Evolutionary conservation across 1,140 invertebrate genomes (phyloP).

Genomic region (Neodiprion pinetum): DNA sequence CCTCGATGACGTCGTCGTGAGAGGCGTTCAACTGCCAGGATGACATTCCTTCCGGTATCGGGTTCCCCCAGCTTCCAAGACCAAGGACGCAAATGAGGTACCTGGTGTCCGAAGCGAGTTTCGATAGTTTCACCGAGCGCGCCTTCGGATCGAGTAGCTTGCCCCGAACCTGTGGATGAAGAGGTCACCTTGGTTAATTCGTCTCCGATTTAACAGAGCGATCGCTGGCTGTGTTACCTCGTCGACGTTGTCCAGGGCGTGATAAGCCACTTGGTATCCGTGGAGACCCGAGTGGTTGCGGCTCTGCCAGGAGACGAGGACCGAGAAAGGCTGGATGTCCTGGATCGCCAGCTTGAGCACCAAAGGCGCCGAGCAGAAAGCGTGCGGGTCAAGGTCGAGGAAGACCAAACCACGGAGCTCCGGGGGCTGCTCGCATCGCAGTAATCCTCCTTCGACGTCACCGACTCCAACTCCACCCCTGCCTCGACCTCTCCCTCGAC

Average conservation of each 20-base stretch:
- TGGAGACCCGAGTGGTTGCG: slow-evolving; percentile 79
- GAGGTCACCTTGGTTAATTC: slow-evolving; percentile 10
- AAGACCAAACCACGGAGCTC: slow-evolving; percentile 73
- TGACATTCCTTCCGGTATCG: slow-evolving; percentile 50
- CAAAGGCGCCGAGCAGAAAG: slow-evolving; percentile 77
- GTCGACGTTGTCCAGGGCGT: slow-evolving; percentile 71
- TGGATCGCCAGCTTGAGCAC: slow-evolving; percentile 78
- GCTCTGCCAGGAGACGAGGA: slow-evolving; percentile 82
- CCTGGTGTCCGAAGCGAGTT: slow-evolving; percentile 77
- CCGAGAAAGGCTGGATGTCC: slow-evolving; percentile 80
- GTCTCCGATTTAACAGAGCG: no score
- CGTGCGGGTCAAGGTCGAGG: slow-evolving; percentile 72
- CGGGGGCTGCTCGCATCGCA: slow-evolving; percentile 75
- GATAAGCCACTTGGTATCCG: slow-evolving; percentile 83
- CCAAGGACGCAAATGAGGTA: slow-evolving; percentile 89
- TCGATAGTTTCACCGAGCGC: slow-evolving; percentile 75
- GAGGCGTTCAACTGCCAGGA: slow-evolving; percentile 58
- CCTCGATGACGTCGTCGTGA: slow-evolving; percentile 62
- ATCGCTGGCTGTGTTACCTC: slow-evolving; percentile 50
- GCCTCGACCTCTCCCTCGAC: slow-evolving; percentile 59
- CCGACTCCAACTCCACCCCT: slow-evolving; percentile 64
- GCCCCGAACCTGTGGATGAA: slow-evolving; percentile 69
- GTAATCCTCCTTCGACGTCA: slow-evolving; percentile 55
- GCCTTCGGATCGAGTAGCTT: slow-evolving; percentile 75
- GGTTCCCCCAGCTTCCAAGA: slow-evolving; percentile 72